Evolutionary conservation across 1,140 invertebrate species (phyloP).

Genomic region (Eumeta japonica): DNA sequence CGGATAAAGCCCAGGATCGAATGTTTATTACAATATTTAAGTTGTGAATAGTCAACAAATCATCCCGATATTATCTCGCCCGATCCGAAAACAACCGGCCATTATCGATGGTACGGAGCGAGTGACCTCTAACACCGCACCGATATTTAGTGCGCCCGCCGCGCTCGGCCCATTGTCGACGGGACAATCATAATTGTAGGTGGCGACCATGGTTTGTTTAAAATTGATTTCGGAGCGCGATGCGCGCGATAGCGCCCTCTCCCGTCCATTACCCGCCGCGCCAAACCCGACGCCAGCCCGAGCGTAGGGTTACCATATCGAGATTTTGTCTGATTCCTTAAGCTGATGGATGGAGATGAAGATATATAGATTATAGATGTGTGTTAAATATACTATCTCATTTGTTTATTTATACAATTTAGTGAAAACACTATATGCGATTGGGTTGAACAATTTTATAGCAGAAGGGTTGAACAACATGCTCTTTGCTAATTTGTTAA

Average conservation of each 20-base stretch:
- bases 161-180: slow-evolving; percentile 7
- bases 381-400: no score
- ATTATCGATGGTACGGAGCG: slow-evolving; percentile 30
- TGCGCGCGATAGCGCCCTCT: slow-evolving; percentile 30
- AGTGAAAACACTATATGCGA: no score
- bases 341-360: no score
- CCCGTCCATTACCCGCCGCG: slow-evolving; percentile 39
- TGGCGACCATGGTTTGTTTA: slow-evolving; percentile 47
- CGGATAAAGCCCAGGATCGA: no score
- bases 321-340: no score
- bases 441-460: no score
- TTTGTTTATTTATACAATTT: no score
- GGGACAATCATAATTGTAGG: slow-evolving; percentile 44
- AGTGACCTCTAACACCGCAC: slow-evolving; percentile 39
- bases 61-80: slow-evolving; percentile 45
- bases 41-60: slow-evolving; percentile 46
- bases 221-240: slow-evolving; percentile 49
- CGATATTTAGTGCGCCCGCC: slow-evolving; percentile 10
- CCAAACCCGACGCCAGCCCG: slow-evolving; percentile 5
- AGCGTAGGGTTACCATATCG: no score
- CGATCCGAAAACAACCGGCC: slow-evolving; percentile 35
- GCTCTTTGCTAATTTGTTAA: no score
- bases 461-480: no score
- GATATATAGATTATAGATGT: no score
- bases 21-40: slow-evolving; percentile 52